Evolutionary conservation across 1,140 invertebrate genomes (phyloP).

Genomic region (Bicyclus anynana): DNA sequence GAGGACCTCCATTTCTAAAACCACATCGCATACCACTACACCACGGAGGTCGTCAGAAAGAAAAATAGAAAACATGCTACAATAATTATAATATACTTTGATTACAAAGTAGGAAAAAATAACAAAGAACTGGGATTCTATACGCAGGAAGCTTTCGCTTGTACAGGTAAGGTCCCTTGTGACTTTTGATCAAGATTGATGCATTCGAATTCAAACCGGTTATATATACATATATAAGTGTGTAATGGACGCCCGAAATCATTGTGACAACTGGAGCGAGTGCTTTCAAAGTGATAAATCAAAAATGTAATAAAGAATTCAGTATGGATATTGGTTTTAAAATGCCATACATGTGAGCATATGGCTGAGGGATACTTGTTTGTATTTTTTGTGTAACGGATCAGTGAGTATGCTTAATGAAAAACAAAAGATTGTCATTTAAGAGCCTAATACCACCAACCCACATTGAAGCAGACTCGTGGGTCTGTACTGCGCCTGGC

Average conservation of each 20-base stretch:
- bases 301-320: slow-evolving; percentile 19
- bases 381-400: too few relatives aligned
- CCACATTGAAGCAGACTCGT: too few relatives aligned
- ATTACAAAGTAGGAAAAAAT: too few relatives aligned
- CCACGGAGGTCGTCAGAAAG: too few relatives aligned
- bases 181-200: slow-evolving; percentile 63
- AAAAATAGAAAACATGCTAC: too few relatives aligned
- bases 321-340: slow-evolving; percentile 15
- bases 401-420: too few relatives aligned
- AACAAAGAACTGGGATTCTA: slow-evolving; percentile 15
- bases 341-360: neutral
- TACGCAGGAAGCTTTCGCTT: slow-evolving; percentile 13
- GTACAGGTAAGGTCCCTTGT: slow-evolving; percentile 29
- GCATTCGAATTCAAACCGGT: slow-evolving; percentile 22
- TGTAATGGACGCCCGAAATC: slow-evolving; percentile 19
- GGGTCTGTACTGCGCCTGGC: too few relatives aligned
- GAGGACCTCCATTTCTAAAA: too few relatives aligned
- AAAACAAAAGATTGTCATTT: too few relatives aligned
- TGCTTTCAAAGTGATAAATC: slow-evolving; percentile 19
- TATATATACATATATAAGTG: slow-evolving; percentile 7
- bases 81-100: too few relatives aligned
- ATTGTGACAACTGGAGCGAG: slow-evolving; percentile 14
- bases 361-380: neutral
- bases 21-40: too few relatives aligned
- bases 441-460: too few relatives aligned